A percentile compares a stretch with the other conserved stretches of the same genome.
phyloP scores from a whole-genome alignment of 2,888 invertebrate species.

The Quadriops clusia region DNA sequence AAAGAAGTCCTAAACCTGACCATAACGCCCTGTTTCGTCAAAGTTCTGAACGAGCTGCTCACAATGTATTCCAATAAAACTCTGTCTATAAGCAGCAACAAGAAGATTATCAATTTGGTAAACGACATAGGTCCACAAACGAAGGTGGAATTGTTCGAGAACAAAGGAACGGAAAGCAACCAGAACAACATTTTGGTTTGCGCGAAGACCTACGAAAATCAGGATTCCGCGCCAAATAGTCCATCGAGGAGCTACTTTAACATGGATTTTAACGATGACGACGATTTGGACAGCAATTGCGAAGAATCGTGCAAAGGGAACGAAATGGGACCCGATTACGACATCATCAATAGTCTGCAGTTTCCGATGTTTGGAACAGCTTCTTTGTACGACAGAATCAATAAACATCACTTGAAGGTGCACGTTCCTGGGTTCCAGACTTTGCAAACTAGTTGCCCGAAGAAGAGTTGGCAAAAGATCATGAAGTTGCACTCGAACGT shows the following conservation, averaged over 20 bases:
- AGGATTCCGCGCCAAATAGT: slow-evolving; percentile 50
- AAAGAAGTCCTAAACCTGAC: slow-evolving; percentile 55
- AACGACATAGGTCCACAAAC: slow-evolving; percentile 56
- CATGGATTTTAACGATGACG: slow-evolving; percentile 26
- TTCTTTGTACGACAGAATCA: slow-evolving; percentile 48
- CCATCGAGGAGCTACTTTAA: slow-evolving; percentile 33
- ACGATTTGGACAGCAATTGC: slow-evolving; percentile 26
- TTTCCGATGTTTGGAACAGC: slow-evolving; percentile 42
- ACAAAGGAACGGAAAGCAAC: slow-evolving; percentile 37
- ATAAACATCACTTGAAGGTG: slow-evolving; percentile 53
- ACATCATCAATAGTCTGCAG: slow-evolving; percentile 31
- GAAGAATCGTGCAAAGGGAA: slow-evolving; percentile 18
- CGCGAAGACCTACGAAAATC: slow-evolving; percentile 47
- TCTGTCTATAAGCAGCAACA: slow-evolving; percentile 30
- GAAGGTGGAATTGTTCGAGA: slow-evolving; percentile 44
- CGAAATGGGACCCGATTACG: slow-evolving; percentile 28
- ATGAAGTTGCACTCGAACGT: slow-evolving; percentile 49
- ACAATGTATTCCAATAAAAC: slow-evolving; percentile 35
- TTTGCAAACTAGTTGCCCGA: slow-evolving; percentile 52
- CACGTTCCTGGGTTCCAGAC: slow-evolving; percentile 52
- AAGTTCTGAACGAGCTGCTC: slow-evolving; percentile 36
- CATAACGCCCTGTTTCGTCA: slow-evolving; percentile 52
- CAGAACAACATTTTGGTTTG: slow-evolving; percentile 38
- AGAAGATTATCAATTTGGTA: slow-evolving; percentile 38
- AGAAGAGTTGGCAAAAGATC: slow-evolving; percentile 50